phyloP scores from a whole-genome alignment of 2,113 vertebrate genomes.

The Hemiprocne comata region DNA sequence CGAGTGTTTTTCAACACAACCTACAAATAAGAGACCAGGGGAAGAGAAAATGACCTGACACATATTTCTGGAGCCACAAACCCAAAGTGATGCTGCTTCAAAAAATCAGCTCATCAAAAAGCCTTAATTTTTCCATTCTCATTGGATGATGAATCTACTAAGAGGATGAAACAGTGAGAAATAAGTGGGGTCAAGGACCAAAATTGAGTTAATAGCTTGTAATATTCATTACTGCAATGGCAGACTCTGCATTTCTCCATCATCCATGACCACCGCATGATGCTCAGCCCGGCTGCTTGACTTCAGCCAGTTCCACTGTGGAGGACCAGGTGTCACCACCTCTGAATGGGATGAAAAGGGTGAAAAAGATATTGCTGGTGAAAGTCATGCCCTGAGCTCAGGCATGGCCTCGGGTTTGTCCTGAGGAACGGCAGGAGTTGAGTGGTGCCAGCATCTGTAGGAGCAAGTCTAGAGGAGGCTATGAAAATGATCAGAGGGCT shows the following conservation, averaged over 20 bases:
- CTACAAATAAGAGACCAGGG: background rate
- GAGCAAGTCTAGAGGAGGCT: too few species aligned
- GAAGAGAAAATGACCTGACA: background rate
- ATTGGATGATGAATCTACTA: rapidly evolving
- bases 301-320: background rate
- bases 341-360: background rate
- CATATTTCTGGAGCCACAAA: background rate
- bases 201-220: background rate
- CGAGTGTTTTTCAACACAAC: background rate
- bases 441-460: background rate
- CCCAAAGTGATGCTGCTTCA: background rate
- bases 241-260: background rate
- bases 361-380: background rate
- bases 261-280: background rate
- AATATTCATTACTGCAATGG: too few species aligned
- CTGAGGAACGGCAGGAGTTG: background rate
- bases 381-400: background rate
- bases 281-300: background rate
- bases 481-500: too few species aligned
- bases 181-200: background rate
- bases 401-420: background rate
- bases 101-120: background rate
- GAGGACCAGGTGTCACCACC: background rate
- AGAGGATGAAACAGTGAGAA: background rate
- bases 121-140: background rate